A percentile compares a stretch with the other conserved stretches of the same genome.
These are phyloP conservation scores for Chrysina gloriosa DNA, from an alignment of 2,888 invertebrate species.

Conservation along the genomic window DNA sequence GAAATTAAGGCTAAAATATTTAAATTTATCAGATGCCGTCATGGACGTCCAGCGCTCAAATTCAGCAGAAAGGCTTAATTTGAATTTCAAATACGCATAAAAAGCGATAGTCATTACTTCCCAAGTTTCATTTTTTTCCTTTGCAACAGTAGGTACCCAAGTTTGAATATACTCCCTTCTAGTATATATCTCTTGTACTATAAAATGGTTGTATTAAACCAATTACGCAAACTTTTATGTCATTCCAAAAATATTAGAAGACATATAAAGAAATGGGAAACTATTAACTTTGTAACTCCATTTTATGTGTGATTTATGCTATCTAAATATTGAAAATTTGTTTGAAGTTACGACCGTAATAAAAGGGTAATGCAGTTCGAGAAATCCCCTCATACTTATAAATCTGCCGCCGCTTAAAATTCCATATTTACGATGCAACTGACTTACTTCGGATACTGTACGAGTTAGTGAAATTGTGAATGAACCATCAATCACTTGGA, in stretches of 20 bases:
- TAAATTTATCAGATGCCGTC: constrained; percentile 35
- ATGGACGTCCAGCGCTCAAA: constrained; percentile 35
- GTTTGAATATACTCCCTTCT: not conserved
- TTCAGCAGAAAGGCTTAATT: constrained; percentile 35
- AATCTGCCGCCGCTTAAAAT: constrained; percentile 34
- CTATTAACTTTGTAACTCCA: not conserved
- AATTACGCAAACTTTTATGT: not conserved
- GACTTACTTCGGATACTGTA: constrained; percentile 7
- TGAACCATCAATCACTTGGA: constrained; percentile 39
- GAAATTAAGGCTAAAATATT: constrained; percentile 36
- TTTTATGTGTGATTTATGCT: constrained; percentile 9
- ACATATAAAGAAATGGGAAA: not conserved
- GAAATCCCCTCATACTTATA: constrained; percentile 30
- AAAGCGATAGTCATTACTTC: constrained; percentile 34
- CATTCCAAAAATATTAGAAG: not conserved
- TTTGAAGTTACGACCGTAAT: constrained; percentile 25
- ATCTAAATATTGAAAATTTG: constrained; percentile 25
- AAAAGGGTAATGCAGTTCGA: constrained; percentile 23
- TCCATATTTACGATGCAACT: constrained; percentile 25
- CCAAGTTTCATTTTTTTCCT: constrained; percentile 7
- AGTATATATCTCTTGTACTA: not conserved
- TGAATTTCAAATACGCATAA: constrained; percentile 36
- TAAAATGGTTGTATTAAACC: not conserved
- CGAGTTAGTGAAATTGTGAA: constrained; percentile 36
- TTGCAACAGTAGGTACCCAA: not conserved